These are phyloP conservation scores for Bujurquina vittata DNA, from an alignment of 2,113 vertebrate species.

Conservation along the genomic window DNA sequence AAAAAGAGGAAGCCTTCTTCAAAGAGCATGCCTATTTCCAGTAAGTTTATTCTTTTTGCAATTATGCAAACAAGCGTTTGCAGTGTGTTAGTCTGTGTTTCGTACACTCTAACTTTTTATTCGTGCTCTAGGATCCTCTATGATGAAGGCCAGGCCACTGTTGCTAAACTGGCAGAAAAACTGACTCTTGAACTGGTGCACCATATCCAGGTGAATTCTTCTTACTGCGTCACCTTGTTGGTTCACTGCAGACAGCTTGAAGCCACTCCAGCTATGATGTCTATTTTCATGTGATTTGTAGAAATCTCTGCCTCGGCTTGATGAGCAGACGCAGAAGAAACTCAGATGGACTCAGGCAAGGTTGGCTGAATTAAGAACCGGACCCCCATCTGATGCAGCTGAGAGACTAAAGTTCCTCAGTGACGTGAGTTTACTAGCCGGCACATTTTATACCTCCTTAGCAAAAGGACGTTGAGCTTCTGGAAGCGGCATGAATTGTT, in stretches of 20 bases:
- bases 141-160: conserved; percentile 59
- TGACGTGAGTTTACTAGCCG: too few relatives aligned
- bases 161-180: conserved; percentile 73
- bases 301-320: conserved; percentile 67
- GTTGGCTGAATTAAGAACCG: conserved; percentile 55
- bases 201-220: conserved; percentile 68
- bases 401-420: too few relatives aligned
- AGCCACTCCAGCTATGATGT: neutral
- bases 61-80: conserved; percentile 25
- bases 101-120: neutral
- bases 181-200: conserved; percentile 74
- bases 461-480: neutral
- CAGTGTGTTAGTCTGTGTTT: neutral
- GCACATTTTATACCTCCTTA: too few relatives aligned
- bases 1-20: conserved; percentile 85
- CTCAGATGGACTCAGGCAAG: conserved; percentile 57
- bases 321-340: conserved; percentile 57
- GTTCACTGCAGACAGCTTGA: neutral
- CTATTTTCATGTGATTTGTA: conserved; percentile 4
- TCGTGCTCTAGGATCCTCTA: conserved; percentile 49
- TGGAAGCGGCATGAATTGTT: neutral
- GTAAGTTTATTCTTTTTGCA: conserved; percentile 53
- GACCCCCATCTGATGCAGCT: too few relatives aligned
- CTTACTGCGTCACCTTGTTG: neutral
- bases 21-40: conserved; percentile 79